Conservation (phyloP, 1,140 invertebrate species). For the Fopius arisanus region DNA sequence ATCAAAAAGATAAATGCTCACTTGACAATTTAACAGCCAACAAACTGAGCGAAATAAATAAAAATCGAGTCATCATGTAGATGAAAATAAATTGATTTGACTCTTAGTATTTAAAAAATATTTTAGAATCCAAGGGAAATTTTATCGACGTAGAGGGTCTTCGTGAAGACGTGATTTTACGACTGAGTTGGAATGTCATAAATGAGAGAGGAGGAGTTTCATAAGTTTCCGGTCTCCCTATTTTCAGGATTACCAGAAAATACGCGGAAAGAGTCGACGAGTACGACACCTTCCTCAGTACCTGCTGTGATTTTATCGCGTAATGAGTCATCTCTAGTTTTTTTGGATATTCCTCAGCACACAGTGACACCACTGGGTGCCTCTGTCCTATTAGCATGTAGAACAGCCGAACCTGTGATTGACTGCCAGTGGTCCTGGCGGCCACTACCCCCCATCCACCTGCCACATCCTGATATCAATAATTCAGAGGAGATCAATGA, state of each 20-base stretch:
- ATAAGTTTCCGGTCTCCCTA: neutral
- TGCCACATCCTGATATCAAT: constrained; percentile 57
- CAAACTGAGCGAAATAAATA: too few species aligned
- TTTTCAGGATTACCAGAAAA: neutral
- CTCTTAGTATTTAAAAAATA: too few species aligned
- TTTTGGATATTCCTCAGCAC: constrained; percentile 53
- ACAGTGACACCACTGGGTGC: constrained; percentile 53
- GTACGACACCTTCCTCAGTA: neutral
- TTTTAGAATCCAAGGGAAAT: too few species aligned
- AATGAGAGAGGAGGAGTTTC: neutral
- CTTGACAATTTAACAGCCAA: too few species aligned
- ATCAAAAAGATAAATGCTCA: too few species aligned
- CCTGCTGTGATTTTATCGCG: constrained; percentile 45
- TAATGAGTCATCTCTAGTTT: constrained; percentile 45
- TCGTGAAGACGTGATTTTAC: too few species aligned
- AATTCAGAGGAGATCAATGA: constrained; percentile 21
- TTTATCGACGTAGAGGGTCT: too few species aligned
- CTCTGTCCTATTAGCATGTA: constrained; percentile 56
- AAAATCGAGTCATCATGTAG: too few species aligned
- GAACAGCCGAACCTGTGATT: constrained; percentile 52
- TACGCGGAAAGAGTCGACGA: neutral
- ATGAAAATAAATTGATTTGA: too few species aligned
- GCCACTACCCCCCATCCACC: constrained; percentile 53
- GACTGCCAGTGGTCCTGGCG: constrained; percentile 63
- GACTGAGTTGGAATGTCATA: neutral